Evolutionary conservation across 2,113 vertebrate genomes (phyloP).

Genomic region (Synodontis membranacea): DNA sequence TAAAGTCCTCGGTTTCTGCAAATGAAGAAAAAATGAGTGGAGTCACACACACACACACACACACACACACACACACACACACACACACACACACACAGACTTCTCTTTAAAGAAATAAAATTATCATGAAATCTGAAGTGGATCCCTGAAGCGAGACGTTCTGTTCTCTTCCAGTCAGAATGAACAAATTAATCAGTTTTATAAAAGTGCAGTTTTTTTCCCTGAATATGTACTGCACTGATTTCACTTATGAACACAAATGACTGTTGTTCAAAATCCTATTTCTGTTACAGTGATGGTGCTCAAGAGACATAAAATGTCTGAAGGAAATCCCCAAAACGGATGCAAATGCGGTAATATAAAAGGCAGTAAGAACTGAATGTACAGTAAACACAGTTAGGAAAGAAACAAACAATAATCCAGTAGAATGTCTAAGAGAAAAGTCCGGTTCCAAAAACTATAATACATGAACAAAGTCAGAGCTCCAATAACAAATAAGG

Average conservation of each 20-base stretch:
- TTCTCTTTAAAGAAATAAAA: background rate
- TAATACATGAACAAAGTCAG: too few relatives aligned
- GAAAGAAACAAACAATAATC: too few relatives aligned
- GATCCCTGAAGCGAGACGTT: background rate
- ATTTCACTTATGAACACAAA: background rate
- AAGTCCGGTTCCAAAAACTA: too few relatives aligned
- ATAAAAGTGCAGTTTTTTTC: background rate
- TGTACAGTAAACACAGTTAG: too few relatives aligned
- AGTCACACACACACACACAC: too few relatives aligned
- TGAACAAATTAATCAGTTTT: background rate
- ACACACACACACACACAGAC: constrained; percentile 1
- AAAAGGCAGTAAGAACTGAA: too few relatives aligned
- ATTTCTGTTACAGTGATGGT: background rate
- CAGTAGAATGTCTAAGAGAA: too few relatives aligned
- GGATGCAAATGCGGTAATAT: too few relatives aligned
- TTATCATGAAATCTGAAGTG: background rate
- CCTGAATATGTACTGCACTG: background rate
- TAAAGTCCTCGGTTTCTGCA: background rate
- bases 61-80: background rate
- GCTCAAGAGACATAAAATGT: too few relatives aligned
- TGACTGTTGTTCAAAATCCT: background rate
- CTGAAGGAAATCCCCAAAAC: too few relatives aligned
- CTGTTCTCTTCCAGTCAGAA: background rate
- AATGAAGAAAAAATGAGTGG: background rate
- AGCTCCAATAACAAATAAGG: too few relatives aligned